Evolutionary conservation across 2,888 invertebrate species (phyloP).

Genomic region (Hermodice carunculata): DNA sequence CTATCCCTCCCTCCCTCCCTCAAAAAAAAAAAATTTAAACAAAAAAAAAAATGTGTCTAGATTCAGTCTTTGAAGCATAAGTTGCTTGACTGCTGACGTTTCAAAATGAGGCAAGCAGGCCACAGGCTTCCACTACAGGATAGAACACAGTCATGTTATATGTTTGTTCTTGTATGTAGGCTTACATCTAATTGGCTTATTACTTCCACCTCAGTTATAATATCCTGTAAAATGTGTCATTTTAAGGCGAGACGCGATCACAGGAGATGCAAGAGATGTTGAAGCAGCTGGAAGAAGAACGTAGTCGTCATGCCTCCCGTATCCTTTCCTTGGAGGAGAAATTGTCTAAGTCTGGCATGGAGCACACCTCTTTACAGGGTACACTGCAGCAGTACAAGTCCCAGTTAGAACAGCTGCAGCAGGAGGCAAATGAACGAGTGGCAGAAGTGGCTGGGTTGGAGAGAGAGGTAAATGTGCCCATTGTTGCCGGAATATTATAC

Average conservation of each 20-base stretch:
- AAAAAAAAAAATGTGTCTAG: too few relatives aligned
- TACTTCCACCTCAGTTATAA: too few relatives aligned
- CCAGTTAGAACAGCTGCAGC: constrained; percentile 59
- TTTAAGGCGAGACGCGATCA: constrained; percentile 48
- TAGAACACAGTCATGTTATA: too few relatives aligned
- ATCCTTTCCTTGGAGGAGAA: constrained; percentile 47
- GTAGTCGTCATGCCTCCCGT: constrained; percentile 41
- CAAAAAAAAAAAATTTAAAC: too few relatives aligned
- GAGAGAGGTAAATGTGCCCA: constrained; percentile 56
- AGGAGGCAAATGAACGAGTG: constrained; percentile 53
- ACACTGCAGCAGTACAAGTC: constrained; percentile 55
- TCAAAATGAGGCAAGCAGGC: too few relatives aligned
- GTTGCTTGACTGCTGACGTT: too few relatives aligned
- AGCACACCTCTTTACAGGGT: constrained; percentile 50
- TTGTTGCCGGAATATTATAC: too few relatives aligned
- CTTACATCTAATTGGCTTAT: too few relatives aligned
- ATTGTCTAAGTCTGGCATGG: constrained; percentile 48
- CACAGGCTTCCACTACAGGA: too few relatives aligned
- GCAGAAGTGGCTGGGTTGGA: constrained; percentile 48
- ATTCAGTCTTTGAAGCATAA: too few relatives aligned
- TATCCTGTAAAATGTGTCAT: not conserved
- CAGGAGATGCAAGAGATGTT: constrained; percentile 52
- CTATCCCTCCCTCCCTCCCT: too few relatives aligned
- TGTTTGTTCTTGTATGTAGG: too few relatives aligned
- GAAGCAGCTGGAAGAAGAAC: constrained; percentile 49